phyloP scores from a whole-genome alignment of 1,140 invertebrate genomes.

The Eciton burchellii region DNA sequence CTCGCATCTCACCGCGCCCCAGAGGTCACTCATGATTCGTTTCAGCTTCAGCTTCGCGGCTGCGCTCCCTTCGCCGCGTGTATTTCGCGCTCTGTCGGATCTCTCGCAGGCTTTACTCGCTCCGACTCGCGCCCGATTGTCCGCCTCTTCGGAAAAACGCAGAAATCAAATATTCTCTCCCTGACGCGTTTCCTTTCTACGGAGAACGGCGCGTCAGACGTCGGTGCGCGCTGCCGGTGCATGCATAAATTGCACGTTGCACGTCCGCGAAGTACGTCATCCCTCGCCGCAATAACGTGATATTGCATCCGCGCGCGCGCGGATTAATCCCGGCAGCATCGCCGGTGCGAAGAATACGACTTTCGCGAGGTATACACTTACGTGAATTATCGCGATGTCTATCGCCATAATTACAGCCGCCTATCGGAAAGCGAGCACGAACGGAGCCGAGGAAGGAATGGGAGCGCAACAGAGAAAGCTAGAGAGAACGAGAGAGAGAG shows the following conservation, averaged over 20 bases:
- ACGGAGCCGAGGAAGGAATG: conserved; percentile 13
- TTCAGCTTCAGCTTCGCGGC: conserved; percentile 29
- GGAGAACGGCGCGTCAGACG: not conserved
- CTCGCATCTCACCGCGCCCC: too few relatives aligned
- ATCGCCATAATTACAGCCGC: conserved; percentile 64
- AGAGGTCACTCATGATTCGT: conserved; percentile 68
- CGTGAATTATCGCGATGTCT: conserved; percentile 61
- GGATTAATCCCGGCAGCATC: conserved; percentile 50
- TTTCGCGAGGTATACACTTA: conserved; percentile 57
- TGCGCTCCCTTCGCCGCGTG: too few relatives aligned
- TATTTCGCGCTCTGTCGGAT: conserved; percentile 47
- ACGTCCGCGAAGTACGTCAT: conserved; percentile 37
- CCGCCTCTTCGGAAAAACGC: not conserved
- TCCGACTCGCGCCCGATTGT: conserved; percentile 15
- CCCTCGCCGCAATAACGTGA: conserved; percentile 1
- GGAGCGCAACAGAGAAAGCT: too few relatives aligned
- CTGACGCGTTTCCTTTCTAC: not conserved
- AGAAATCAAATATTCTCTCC: conserved; percentile 18
- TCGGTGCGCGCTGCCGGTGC: not conserved
- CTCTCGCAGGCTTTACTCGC: conserved; percentile 15
- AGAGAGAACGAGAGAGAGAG: conserved; percentile 23
- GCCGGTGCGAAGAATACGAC: conserved; percentile 56
- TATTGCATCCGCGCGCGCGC: conserved; percentile 8
- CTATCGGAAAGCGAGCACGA: not conserved
- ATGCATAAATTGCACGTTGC: conserved; percentile 37